Evolutionary conservation across 2,113 vertebrate genomes (phyloP).

Genomic region (Syrmaticus mikado): DNA sequence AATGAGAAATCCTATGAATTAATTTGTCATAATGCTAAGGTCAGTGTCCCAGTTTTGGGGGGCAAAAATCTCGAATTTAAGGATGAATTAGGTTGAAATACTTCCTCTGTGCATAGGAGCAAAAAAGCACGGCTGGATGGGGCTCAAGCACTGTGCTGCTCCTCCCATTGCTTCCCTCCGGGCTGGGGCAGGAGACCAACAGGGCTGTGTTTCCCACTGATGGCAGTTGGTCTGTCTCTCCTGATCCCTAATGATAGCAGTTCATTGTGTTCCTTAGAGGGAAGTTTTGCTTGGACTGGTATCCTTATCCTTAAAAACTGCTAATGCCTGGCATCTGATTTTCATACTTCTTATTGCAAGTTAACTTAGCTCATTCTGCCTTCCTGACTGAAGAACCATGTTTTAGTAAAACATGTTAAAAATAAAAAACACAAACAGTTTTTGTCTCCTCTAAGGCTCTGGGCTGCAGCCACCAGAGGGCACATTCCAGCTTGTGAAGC

Average conservation of each 20-base stretch:
- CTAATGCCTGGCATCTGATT: fast-evolving
- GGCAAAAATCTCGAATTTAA: neutral
- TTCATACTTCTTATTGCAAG: neutral
- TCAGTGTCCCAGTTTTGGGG: neutral
- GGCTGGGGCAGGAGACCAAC: neutral
- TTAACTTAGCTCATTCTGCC: neutral
- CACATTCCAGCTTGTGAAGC: slow-evolving; percentile 29
- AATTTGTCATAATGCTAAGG: neutral
- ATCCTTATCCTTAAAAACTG: neutral
- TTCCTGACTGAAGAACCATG: neutral
- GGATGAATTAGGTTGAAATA: neutral
- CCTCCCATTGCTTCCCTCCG: neutral
- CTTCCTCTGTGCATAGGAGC: fast-evolving
- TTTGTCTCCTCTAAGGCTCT: neutral
- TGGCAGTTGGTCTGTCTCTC: neutral
- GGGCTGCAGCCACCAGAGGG: slow-evolving; percentile 62
- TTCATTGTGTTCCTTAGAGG: neutral
- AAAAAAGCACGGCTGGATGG: neutral
- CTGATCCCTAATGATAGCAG: fast-evolving
- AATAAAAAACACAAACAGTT: neutral
- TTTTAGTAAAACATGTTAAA: neutral
- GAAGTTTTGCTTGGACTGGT: neutral
- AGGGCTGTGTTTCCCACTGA: fast-evolving
- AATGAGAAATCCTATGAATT: neutral
- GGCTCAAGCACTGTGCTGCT: neutral